A percentile compares a stretch with the other conserved stretches of the same genome.
Conservation (phyloP, 2,113 vertebrate genomes). For the Periophthalmodon schlosseri region DNA sequence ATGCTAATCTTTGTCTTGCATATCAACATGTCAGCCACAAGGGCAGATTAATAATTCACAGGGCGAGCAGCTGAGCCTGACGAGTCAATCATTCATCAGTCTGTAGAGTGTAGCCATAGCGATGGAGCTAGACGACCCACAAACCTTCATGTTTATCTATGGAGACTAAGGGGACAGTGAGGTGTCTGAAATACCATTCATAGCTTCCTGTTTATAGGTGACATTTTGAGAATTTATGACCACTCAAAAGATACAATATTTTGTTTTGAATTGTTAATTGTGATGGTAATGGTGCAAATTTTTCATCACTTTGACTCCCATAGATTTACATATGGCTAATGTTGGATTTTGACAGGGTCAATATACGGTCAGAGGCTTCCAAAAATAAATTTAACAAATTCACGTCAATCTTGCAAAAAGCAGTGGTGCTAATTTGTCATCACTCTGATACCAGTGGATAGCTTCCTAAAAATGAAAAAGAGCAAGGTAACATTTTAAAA, state of each 20-base stretch:
- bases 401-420: background rate
- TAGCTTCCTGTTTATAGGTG: no score
- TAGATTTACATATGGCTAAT: constrained; percentile 22
- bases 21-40: constrained; percentile 50
- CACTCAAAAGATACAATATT: no score
- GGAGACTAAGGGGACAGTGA: constrained; percentile 25
- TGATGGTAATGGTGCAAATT: no score
- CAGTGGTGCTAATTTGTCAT: no score
- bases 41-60: constrained; percentile 80
- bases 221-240: no score
- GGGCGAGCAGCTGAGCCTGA: constrained; percentile 34
- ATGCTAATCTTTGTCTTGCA: constrained; percentile 55
- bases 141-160: constrained; percentile 38
- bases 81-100: constrained; percentile 79
- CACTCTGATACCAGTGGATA: background rate
- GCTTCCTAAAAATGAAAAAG: background rate
- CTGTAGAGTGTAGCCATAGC: constrained; percentile 64
- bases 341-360: constrained; percentile 20
- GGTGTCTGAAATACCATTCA: constrained; percentile 15
- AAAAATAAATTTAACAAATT: no score
- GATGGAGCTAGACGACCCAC: constrained; percentile 47
- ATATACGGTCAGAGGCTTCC: background rate
- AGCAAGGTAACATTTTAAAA: background rate
- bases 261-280: no score
- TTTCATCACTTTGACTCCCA: no score